A percentile compares a stretch with the other conserved stretches of the same genome.
These are phyloP conservation scores for Catagonus wagneri DNA, from an alignment of 2,113 vertebrate genomes.

Conservation along the genomic window DNA sequence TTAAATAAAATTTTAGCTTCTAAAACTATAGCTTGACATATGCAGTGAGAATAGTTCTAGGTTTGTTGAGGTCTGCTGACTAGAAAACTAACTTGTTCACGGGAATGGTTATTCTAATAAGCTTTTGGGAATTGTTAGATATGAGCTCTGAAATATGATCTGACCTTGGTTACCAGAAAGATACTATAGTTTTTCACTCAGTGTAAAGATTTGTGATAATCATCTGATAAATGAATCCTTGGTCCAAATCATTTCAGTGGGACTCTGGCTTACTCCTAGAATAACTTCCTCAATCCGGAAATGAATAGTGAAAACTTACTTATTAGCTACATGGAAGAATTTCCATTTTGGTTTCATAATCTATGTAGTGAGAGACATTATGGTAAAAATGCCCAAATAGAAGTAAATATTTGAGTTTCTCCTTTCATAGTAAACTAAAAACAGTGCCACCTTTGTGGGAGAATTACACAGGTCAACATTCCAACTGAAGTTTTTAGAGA, in stretches of 20 bases:
- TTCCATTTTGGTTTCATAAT: neutral
- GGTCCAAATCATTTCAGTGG: neutral
- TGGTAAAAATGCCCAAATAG: neutral
- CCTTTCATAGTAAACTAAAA: neutral
- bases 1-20: slow-evolving; percentile 6
- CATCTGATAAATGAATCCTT: neutral
- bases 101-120: neutral
- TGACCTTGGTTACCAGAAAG: neutral
- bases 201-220: slow-evolving; percentile 18
- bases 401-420: neutral
- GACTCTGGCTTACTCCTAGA: neutral
- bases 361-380: neutral
- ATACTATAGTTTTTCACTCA: neutral
- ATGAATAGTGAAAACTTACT: neutral
- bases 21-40: neutral
- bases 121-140: neutral
- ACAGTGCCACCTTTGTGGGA: neutral
- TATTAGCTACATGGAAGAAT: neutral
- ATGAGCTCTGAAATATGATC: neutral
- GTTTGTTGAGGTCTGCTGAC: neutral
- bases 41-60: neutral
- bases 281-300: neutral
- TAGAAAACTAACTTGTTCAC: neutral
- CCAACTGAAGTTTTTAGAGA: neutral
- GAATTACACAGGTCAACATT: neutral